Evolutionary conservation across 2,888 invertebrate genomes (phyloP), one percentile per base, ranked within the genome.

Genomic region (Mesochorus sp.): DNA sequence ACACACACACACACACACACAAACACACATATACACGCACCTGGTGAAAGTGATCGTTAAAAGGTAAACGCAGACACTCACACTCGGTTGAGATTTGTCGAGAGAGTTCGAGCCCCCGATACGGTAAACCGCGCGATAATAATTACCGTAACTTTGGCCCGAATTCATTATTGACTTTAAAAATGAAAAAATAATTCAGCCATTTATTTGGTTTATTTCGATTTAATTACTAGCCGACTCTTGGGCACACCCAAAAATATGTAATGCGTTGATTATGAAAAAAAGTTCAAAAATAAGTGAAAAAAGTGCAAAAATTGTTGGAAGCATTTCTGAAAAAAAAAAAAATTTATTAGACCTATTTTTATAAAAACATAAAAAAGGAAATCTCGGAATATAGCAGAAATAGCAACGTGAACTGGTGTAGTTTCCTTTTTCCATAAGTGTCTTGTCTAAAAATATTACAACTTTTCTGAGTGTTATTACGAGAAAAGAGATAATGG

Each of bases 21-120:
- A n/a, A n/a, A n/a, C n/a, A n/a, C n/a, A n/a, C n/a, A n/a, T n/a
- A n/a, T n/a, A n/a, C n/a, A n/a, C n/a, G n/a, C 49, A 21, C 39
- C 39, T 19, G 76, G 76, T 76, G 76, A 76, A 76, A 76, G 66
- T 76, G 76, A 59, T 72, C 47, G 51, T 55, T 28, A 37, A 67
- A 44, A 47, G 24, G 37, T 51, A n/a, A n/a, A n/a, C n/a, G n/a
- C n/a, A n/a, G n/a, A n/a, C n/a, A n/a, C n/a, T n/a, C n/a, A n/a
- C n/a, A n/a, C n/a, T n/a, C n/a, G 31, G 59, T 59, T 44, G 51
- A 66, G 44, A 39, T 71, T 49, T 39, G 47, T 34, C n/a, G 66
- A 28, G 66, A 71, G 61, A 66, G 76, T 66, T 67, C 21, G 59
- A 59, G 31, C 17, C 17, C 8, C 3, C 2, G n/a, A n/a, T n/a